Evolutionary conservation across 2,888 invertebrate genomes (phyloP).

Genomic region (Amblyjoppa fuscipennis): DNA sequence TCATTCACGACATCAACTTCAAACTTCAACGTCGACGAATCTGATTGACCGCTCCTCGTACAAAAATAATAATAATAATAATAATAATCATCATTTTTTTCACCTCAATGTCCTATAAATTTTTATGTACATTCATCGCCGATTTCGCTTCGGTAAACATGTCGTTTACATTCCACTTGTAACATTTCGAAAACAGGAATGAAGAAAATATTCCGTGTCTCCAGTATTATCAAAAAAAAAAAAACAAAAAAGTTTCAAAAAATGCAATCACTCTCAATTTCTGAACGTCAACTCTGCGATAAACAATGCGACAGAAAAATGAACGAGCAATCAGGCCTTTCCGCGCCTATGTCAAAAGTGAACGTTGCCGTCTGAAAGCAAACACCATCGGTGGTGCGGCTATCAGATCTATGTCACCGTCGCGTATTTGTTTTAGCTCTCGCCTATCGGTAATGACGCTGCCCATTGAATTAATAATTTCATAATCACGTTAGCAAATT

Average conservation of each 20-base stretch:
- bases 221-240: neutral
- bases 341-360: neutral
- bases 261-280: neutral
- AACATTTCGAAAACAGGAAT: neutral
- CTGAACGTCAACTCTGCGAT: neutral
- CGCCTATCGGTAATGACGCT: conserved; percentile 17
- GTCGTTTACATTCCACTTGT: neutral
- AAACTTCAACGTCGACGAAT: conserved; percentile 16
- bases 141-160: neutral
- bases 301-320: neutral
- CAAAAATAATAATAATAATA: no score
- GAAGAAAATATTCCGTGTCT: neutral
- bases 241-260: neutral
- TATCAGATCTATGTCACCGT: neutral
- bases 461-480: conserved; percentile 9
- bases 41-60: neutral
- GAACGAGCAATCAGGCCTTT: neutral
- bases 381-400: neutral
- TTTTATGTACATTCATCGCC: no score
- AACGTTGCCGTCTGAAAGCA: neutral
- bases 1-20: conserved; percentile 14
- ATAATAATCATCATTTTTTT: neutral
- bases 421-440: neutral
- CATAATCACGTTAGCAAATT: neutral
- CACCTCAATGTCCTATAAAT: neutral